Evolutionary conservation across 35 echinoderm and acorn worm species (phyloP), one percentile per base, ranked within the genome.

Genomic region (Chiridota heheva): DNA sequence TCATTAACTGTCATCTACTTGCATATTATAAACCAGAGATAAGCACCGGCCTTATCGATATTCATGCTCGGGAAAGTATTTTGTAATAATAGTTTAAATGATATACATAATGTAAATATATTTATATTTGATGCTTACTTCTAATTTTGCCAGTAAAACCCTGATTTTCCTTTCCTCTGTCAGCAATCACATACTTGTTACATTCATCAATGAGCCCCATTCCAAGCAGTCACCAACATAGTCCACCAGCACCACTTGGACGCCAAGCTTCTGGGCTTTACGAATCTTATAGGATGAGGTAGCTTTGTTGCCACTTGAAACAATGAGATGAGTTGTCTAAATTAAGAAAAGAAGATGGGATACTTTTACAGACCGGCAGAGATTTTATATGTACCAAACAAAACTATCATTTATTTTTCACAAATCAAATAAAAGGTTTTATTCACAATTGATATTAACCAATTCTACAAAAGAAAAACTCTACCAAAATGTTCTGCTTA

Each of bases 241-340:
- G 49, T 72, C 40, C 15, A 47, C 69, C 6, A 16, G 6, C 10
- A 72, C 37, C 5, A 72, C 42, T 0, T 16, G 18, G 1, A 72
- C 40, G 40, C 38, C 37, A 72, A 27, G 49, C n/a, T 72, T 72
- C 40, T 72, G 69, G 18, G 69, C 69, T 12, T 28, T 42, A 41
- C 33, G 40, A 42, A 40, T 22, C 33, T 72, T 72, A 44, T 29
- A 72, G 36, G 69, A 72, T 22, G 20, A 72, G 4, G 69, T 27
- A 12, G 28, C 27, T 44, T 72, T 72, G 36, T 72, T 40, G 41
- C 44, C 40, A 0, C 40, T 20, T 12, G 28, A 16, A 17, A 72
- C 69, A 46, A 72, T 40, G 12, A 72, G 38, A 72, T 72, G 69
- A 27, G 69, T 72, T 12, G 69, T 72, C 69, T 72, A 42, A 29